These are phyloP conservation scores for Chironomus tepperi DNA, from an alignment of 1,140 invertebrate genomes.

Conservation along the genomic window DNA sequence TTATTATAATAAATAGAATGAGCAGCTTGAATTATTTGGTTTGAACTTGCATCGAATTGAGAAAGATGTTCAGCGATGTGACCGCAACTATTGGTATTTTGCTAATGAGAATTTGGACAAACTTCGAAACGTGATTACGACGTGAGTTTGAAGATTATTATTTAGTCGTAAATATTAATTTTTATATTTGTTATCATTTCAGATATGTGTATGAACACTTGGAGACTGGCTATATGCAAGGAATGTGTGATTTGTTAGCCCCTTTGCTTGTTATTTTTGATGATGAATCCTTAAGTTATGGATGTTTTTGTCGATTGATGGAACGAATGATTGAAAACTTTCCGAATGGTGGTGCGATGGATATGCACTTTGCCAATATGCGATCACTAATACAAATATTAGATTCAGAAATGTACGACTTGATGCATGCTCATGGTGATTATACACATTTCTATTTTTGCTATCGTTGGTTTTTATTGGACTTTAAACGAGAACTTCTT, in stretches of 20 bases:
- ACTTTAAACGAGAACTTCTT: conserved; percentile 70
- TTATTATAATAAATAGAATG: too few species aligned
- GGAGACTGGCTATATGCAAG: conserved; percentile 81
- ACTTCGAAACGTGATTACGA: conserved; percentile 93
- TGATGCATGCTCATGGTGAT: conserved; percentile 91
- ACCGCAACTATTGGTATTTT: conserved; percentile 90
- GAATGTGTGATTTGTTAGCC: conserved; percentile 93
- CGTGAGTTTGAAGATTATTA: conserved; percentile 48
- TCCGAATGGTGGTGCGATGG: conserved; percentile 88
- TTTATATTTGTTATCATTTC: conserved; percentile 29
- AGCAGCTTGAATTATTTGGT: conserved; percentile 77
- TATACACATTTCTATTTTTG: conserved; percentile 97
- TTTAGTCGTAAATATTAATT: not conserved
- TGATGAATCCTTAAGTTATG: conserved; percentile 86
- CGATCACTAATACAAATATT: conserved; percentile 75
- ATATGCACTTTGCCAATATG: conserved; percentile 92
- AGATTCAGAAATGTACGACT: conserved; percentile 86
- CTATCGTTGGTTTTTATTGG: conserved; percentile 81
- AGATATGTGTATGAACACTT: conserved; percentile 92
- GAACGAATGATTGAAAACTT: conserved; percentile 84
- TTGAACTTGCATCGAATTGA: conserved; percentile 90
- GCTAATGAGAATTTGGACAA: conserved; percentile 81
- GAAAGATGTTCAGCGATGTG: conserved; percentile 92
- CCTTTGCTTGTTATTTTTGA: conserved; percentile 86
- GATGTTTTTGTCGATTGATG: conserved; percentile 87